A percentile compares a stretch with the other conserved stretches of the same genome.
phyloP scores from a whole-genome alignment of 2,888 invertebrate genomes.

The Calliphora vomitoria region DNA sequence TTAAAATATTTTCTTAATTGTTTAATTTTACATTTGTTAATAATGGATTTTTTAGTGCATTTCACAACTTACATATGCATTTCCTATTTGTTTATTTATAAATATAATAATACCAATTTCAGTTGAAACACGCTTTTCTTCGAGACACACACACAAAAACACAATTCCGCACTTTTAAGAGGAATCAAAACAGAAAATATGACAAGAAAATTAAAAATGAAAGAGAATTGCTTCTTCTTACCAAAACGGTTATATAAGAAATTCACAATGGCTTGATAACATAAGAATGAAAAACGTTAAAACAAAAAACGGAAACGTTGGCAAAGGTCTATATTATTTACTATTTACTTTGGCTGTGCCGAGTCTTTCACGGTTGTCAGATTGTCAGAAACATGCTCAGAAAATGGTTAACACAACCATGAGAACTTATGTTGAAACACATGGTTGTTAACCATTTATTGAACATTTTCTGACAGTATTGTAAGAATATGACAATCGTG shows the following conservation, averaged over 20 bases:
- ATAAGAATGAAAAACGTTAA: conserved; percentile 32
- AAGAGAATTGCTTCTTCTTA: conserved; percentile 24
- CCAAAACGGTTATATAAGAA: conserved; percentile 10
- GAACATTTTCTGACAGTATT: too few species aligned
- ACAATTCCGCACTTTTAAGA: conserved; percentile 76
- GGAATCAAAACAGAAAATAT: conserved; percentile 66
- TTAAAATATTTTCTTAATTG: neutral
- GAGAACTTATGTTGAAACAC: too few species aligned
- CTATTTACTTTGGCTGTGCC: too few species aligned
- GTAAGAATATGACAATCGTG: too few species aligned
- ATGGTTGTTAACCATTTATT: too few species aligned
- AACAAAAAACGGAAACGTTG: neutral
- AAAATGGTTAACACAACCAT: too few species aligned
- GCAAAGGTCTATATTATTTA: neutral
- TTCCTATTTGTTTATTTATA: conserved; percentile 51
- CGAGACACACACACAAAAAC: conserved; percentile 56
- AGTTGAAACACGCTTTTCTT: conserved; percentile 66
- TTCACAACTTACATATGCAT: conserved; percentile 70
- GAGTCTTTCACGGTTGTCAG: too few species aligned
- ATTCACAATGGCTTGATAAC: conserved; percentile 30
- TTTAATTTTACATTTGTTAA: neutral
- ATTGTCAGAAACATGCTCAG: too few species aligned
- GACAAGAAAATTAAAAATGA: conserved; percentile 31
- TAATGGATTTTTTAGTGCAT: neutral
- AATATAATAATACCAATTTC: conserved; percentile 14